phyloP scores from a whole-genome alignment of 2,113 vertebrate genomes.

The Acrocephalus kingi region DNA sequence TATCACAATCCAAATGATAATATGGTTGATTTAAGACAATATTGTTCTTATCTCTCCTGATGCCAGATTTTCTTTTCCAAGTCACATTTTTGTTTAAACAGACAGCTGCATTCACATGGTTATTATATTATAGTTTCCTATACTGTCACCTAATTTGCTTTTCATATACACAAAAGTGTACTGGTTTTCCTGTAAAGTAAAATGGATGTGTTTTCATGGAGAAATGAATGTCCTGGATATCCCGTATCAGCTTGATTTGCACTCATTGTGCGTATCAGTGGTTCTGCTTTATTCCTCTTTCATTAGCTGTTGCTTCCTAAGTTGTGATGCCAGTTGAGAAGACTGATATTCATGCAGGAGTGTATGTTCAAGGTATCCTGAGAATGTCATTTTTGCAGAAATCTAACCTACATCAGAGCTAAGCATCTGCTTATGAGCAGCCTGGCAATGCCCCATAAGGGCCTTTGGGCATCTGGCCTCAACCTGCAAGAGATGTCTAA shows the following conservation, averaged over 20 bases:
- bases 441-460: background rate
- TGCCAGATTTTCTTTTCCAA: background rate
- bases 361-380: background rate
- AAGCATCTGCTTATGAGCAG: background rate
- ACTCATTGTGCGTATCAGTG: background rate
- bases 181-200: background rate
- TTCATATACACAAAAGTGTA: background rate
- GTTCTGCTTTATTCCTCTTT: background rate
- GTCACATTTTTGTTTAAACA: background rate
- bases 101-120: background rate
- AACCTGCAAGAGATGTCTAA: background rate
- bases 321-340: background rate
- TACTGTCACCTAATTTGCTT: background rate
- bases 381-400: background rate
- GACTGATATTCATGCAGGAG: background rate
- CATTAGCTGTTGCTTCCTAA: background rate
- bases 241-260: no score
- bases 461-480: background rate
- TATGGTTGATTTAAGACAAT: background rate
- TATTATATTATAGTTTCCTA: background rate
- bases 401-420: background rate
- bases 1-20: background rate
- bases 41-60: background rate
- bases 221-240: background rate
- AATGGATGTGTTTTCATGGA: background rate